A percentile compares a stretch with the other conserved stretches of the same genome.
These are phyloP conservation scores for Xestia c-nigrum DNA, from an alignment of 2,888 invertebrate species.

Conservation along the genomic window DNA sequence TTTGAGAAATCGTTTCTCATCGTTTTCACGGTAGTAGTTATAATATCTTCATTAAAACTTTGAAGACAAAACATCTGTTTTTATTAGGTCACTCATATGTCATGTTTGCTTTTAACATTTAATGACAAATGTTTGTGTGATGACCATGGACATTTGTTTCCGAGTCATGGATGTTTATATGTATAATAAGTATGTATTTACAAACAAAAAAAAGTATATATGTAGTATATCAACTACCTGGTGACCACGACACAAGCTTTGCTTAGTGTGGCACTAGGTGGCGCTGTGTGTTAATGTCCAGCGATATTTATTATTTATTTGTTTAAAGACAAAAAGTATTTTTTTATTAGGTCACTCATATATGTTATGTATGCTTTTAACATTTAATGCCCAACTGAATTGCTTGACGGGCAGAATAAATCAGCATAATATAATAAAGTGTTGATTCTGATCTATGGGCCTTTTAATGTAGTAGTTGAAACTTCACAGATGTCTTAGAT, in stretches of 20 bases:
- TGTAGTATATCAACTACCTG: too few species aligned
- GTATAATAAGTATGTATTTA: too few species aligned
- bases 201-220: too few species aligned
- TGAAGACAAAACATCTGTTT: constrained; percentile 10
- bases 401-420: constrained; percentile 9
- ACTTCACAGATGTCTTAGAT: background rate
- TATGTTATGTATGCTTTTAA: background rate
- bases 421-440: background rate
- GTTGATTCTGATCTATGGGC: background rate
- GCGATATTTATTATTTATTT: too few species aligned
- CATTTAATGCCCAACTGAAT: constrained; percentile 3
- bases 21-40: background rate
- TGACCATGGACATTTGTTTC: too few species aligned
- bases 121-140: too few species aligned
- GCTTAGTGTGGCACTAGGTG: too few species aligned
- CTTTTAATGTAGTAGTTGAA: background rate
- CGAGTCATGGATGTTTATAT: too few species aligned
- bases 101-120: constrained; percentile 4
- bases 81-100: background rate
- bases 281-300: too few species aligned
- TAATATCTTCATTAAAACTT: background rate
- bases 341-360: background rate
- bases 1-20: background rate
- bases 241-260: too few species aligned
- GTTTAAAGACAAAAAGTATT: too few species aligned